Evolutionary conservation across 2,888 invertebrate species (phyloP).

Genomic region (Brachyopa scutellaris): DNA sequence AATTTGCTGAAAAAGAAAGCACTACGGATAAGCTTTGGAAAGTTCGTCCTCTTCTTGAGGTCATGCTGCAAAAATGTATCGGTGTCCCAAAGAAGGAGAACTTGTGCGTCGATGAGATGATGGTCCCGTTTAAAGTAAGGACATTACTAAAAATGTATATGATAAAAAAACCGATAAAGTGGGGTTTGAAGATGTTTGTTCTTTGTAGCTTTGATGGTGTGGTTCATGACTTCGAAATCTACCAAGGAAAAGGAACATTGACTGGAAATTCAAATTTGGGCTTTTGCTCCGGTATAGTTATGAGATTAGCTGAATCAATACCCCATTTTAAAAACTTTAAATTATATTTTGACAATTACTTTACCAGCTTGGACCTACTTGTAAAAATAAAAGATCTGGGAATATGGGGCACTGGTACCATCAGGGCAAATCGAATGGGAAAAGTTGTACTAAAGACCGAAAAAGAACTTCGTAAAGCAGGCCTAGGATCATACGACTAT

Average conservation of each 20-base stretch:
- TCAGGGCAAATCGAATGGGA: slow-evolving; percentile 39
- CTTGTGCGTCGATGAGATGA: slow-evolving; percentile 34
- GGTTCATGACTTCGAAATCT: slow-evolving; percentile 11
- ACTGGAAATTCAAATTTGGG: slow-evolving; percentile 3
- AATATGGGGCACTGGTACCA: slow-evolving; percentile 15
- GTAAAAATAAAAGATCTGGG: no score
- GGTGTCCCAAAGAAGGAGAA: background rate
- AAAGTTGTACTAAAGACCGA: slow-evolving; percentile 9
- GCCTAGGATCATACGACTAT: slow-evolving; percentile 25
- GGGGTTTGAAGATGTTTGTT: slow-evolving; percentile 20
- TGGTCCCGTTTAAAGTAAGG: slow-evolving; percentile 11
- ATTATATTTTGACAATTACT: no score
- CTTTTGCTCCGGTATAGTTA: slow-evolving; percentile 13
- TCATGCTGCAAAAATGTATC: background rate
- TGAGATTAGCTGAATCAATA: background rate
- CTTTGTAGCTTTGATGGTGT: slow-evolving; percentile 9
- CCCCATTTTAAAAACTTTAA: no score
- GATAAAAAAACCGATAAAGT: slow-evolving; percentile 17
- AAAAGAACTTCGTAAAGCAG: slow-evolving; percentile 18
- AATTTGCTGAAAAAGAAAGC: background rate
- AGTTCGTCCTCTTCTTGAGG: background rate
- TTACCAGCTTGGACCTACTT: no score
- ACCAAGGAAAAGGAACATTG: slow-evolving; percentile 9
- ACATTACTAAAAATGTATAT: background rate
- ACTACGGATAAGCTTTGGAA: background rate